These are phyloP conservation scores for Cynopterus sphinx DNA, from an alignment of 2,797 vertebrate species.

Conservation along the genomic window DNA sequence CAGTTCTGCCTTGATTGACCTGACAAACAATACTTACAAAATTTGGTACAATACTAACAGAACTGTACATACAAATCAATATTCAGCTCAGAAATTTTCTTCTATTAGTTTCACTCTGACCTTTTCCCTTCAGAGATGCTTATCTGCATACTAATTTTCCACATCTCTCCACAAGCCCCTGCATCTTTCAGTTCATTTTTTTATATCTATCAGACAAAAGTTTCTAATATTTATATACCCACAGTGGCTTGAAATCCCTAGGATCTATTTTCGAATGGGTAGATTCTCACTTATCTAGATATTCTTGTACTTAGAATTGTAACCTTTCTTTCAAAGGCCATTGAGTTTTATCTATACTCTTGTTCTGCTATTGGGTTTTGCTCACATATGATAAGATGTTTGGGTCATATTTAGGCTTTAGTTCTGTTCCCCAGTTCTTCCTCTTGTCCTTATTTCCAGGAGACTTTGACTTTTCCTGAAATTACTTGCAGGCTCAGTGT, in stretches of 20 bases:
- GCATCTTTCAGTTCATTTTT: neutral
- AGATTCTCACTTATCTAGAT: no score
- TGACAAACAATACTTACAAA: neutral
- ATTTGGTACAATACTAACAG: no score
- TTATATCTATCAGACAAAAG: neutral
- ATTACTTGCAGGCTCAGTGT: neutral
- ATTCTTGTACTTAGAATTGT: neutral
- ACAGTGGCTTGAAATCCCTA: neutral
- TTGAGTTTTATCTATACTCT: no score
- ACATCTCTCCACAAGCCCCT: neutral
- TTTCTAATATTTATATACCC: neutral
- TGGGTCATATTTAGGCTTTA: neutral
- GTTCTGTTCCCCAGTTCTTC: neutral
- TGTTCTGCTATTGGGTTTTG: no score
- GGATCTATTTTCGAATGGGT: neutral
- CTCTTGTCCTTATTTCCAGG: neutral
- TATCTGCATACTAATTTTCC: neutral
- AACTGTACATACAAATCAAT: neutral
- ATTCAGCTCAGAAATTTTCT: neutral
- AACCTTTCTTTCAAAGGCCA: neutral
- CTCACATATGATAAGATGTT: no score
- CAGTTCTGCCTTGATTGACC: neutral
- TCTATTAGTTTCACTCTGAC: neutral
- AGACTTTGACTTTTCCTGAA: neutral
- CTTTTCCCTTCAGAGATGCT: neutral